These are phyloP conservation scores for Egretta garzetta DNA, from an alignment of 2,113 vertebrate species.

Conservation along the genomic window DNA sequence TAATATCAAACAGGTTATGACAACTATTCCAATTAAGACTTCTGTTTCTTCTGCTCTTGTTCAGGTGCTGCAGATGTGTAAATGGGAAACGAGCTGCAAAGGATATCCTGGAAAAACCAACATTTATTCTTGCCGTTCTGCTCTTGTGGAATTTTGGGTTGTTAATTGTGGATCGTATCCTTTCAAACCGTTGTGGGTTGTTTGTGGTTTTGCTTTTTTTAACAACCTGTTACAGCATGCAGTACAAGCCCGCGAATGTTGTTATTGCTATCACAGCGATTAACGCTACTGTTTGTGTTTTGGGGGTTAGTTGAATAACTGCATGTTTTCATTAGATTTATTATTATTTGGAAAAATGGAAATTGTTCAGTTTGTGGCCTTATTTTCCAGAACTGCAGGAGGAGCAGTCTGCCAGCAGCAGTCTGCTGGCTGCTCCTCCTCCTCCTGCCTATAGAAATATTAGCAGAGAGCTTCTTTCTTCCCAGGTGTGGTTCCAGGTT, in stretches of 20 bases:
- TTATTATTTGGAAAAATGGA: background rate
- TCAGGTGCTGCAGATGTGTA: conserved; percentile 88
- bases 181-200: background rate
- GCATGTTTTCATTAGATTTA: background rate
- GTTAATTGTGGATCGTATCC: conserved; percentile 96
- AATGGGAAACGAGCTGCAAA: conserved; percentile 77
- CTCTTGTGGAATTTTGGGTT: conserved; percentile 95
- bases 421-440: background rate
- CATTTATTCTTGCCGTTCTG: conserved; percentile 86
- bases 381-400: background rate
- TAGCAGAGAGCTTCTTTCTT: background rate
- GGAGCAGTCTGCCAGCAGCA: background rate
- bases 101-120: conserved; percentile 80
- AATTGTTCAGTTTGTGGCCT: background rate
- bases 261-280: background rate
- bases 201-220: background rate
- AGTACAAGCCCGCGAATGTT: background rate
- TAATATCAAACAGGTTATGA: background rate
- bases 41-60: background rate
- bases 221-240: background rate
- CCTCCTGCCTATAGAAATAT: rapidly evolving
- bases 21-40: background rate
- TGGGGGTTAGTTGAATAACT: background rate
- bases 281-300: background rate
- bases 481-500: background rate